Evolutionary conservation across 1,140 invertebrate genomes (phyloP).

Genomic region (Schlechtendalia chinensis): DNA sequence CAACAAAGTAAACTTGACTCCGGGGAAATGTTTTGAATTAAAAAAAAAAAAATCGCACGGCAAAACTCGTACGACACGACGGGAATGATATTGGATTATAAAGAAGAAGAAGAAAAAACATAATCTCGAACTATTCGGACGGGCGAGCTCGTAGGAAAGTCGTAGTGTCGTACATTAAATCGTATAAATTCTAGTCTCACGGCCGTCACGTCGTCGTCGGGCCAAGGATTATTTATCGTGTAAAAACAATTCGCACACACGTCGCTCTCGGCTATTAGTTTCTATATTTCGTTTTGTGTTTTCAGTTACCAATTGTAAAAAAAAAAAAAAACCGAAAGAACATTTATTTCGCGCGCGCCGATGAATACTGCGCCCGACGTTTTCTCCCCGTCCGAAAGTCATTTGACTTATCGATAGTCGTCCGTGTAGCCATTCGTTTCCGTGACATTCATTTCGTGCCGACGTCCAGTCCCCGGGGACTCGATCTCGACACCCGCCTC

Average conservation of each 20-base stretch:
- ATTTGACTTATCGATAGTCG: slow-evolving; percentile 47
- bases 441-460: slow-evolving; percentile 42
- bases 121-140: no score
- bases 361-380: slow-evolving; percentile 30
- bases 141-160: no score
- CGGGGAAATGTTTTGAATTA: no score
- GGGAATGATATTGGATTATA: no score
- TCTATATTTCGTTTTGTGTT: not conserved
- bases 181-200: no score
- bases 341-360: slow-evolving; percentile 19
- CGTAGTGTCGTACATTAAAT: no score
- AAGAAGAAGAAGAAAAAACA: no score
- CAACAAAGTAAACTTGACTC: no score
- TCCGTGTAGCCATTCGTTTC: slow-evolving; percentile 40
- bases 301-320: not conserved
- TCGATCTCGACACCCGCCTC: not conserved
- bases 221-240: slow-evolving; percentile 1
- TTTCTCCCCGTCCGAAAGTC: not conserved
- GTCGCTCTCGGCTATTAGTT: not conserved
- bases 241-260: slow-evolving; percentile 6
- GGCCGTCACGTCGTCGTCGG: not conserved
- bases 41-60: no score
- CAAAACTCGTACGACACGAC: no score
- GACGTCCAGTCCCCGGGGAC: slow-evolving; percentile 43
- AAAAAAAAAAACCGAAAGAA: slow-evolving; percentile 1